These are phyloP conservation scores for Greenwoodochromis staneri DNA, from an alignment of 2,113 vertebrate species.

Conservation along the genomic window DNA sequence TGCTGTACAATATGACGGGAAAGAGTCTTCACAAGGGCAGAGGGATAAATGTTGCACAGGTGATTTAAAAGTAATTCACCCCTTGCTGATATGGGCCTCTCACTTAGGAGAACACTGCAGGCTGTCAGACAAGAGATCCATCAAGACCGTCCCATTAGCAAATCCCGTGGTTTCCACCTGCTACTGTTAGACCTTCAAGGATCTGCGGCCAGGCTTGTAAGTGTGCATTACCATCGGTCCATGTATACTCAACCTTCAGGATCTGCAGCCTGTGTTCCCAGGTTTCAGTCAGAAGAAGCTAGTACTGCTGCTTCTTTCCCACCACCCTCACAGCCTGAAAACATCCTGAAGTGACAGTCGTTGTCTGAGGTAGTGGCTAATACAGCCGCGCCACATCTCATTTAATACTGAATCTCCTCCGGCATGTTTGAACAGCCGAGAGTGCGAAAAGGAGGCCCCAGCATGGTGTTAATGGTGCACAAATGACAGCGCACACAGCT, in stretches of 20 bases:
- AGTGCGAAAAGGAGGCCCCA: background rate
- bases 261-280: background rate
- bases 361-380: background rate
- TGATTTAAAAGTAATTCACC: slow-evolving; percentile 53
- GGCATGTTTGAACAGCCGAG: background rate
- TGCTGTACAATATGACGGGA: background rate
- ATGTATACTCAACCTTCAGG: background rate
- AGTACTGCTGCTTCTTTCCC: background rate
- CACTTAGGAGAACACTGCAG: slow-evolving; percentile 2
- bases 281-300: background rate
- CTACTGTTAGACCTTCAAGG: background rate
- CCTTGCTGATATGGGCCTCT: slow-evolving; percentile 30
- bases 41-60: background rate
- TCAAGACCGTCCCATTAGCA: slow-evolving; percentile 50
- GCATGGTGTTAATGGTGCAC: slow-evolving; percentile 10
- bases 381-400: background rate
- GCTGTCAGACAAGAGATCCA: slow-evolving; percentile 35
- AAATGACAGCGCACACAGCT: background rate
- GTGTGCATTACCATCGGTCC: background rate
- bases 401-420: slow-evolving; percentile 1
- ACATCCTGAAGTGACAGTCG: background rate
- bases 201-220: background rate
- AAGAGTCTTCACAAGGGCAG: background rate
- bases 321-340: background rate
- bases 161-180: slow-evolving; percentile 57